Evolutionary conservation across 30 jellyfish, hydroid and myxozoan species (phyloP).

Genomic region (Aurelia aurita complex sp. Pacific): DNA sequence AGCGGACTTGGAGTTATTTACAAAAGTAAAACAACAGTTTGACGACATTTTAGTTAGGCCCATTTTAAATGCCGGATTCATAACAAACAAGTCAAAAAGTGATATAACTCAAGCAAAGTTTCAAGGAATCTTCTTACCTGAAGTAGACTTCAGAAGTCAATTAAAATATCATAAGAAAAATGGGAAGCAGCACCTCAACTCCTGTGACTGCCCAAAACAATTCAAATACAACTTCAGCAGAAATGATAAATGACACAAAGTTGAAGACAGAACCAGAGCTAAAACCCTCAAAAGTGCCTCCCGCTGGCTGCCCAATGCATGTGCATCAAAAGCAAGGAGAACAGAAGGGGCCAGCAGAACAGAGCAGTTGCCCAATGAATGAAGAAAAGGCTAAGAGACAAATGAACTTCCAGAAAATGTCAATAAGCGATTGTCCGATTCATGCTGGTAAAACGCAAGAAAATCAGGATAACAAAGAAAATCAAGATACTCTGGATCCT

Average conservation of each 20-base stretch:
- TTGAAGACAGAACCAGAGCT: background rate
- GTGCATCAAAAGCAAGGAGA: conserved; percentile 15
- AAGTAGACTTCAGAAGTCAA: background rate
- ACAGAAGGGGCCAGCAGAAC: background rate
- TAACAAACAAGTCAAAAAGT: no score
- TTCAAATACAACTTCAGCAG: background rate
- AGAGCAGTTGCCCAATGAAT: conserved; percentile 74
- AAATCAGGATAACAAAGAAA: conserved; percentile 25
- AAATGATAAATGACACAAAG: background rate
- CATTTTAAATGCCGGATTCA: no score
- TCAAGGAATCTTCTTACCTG: no score
- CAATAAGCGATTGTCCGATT: conserved; percentile 68
- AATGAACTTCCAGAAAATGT: background rate
- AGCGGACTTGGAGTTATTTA: no score
- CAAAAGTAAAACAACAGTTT: no score
- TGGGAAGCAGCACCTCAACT: conserved; percentile 33
- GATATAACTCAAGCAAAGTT: no score
- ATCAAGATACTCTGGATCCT: conserved; percentile 57
- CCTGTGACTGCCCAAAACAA: conserved; percentile 7
- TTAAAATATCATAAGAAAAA: background rate
- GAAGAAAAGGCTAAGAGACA: conserved; percentile 25
- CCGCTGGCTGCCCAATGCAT: conserved; percentile 86
- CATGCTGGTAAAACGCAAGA: conserved; percentile 46
- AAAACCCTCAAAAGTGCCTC: conserved; percentile 10
- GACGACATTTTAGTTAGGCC: no score